Evolutionary conservation across 2,797 vertebrate genomes (phyloP), one percentile per base, ranked within the genome.

Genomic region (Philypnodon macrostomus): DNA sequence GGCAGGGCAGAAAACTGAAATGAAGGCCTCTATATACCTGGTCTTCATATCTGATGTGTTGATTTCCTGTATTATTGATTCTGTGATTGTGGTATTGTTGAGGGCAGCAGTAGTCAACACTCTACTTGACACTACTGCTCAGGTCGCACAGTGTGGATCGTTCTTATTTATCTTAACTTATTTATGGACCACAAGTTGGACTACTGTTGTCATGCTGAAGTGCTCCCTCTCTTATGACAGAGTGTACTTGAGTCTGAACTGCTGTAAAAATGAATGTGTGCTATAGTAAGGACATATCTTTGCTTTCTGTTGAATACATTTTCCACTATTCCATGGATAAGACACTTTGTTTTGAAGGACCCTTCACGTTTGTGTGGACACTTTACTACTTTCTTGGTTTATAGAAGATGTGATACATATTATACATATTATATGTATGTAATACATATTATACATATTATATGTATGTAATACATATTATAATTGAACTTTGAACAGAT

Each of bases 1-100:
- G 3, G 6, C 21, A 3, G 21, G 13, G 39, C 7, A 21, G 14
- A 19, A 14, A 24, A 24, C 38, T 7, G 6, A 26, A 27, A 23
- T 13, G n/a, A n/a, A n/a, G n/a, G n/a, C n/a, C 6, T n/a, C 26
- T 11, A 7, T 41, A 44, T 26, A 24, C 78, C 82, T 79, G 34
- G 54, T 85, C 81, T 79, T 77, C 81, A 73, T 85, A 83, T 70
- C 64, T 59, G 80, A 84, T 72, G 53, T 12, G 34, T 87, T 87
- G 83, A 85, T 90, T 81, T 88, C 85, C 82, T 55, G 85, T 92
- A 85, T 81, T 90, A 83, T 85, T 89, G 87, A 93, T 91, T 91
- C 90, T 92, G 90, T 92, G 91, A 92, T 92, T 84, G 69, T 80
- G 85, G 75, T 89, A 90, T 89, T 87, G 79, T 86, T 86, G 53